Evolutionary conservation across 2,888 invertebrate genomes (phyloP).

Genomic region (Drosophila nigritarsus): DNA sequence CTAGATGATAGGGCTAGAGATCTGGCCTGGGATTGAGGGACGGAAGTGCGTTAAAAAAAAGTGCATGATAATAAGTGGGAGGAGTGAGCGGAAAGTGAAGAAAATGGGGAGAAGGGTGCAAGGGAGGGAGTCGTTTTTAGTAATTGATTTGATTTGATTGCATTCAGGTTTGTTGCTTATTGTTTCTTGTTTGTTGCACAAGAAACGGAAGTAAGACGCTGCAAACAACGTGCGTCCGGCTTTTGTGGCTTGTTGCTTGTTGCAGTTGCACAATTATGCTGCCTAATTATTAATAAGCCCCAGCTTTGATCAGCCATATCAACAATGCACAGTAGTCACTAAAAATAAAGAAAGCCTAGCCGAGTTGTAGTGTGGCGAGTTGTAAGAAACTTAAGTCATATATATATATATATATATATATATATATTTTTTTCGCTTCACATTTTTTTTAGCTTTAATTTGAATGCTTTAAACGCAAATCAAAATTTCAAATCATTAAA

Average conservation of each 20-base stretch:
- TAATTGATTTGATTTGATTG: conserved; percentile 22
- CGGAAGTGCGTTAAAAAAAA: conserved; percentile 58
- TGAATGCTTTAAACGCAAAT: too few species aligned
- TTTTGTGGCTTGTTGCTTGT: background rate
- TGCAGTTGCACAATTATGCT: conserved; percentile 10
- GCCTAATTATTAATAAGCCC: conserved; percentile 36
- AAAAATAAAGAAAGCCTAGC: background rate
- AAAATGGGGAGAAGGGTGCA: background rate
- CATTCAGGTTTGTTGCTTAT: conserved; percentile 11
- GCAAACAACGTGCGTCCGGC: conserved; percentile 52
- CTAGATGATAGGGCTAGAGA: background rate
- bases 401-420: background rate
- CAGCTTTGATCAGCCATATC: background rate
- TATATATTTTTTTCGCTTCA: too few species aligned
- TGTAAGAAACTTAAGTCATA: too few species aligned
- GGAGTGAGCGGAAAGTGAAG: too few species aligned
- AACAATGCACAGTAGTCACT: conserved; percentile 1
- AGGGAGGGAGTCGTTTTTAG: conserved; percentile 1
- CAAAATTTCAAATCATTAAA: too few species aligned
- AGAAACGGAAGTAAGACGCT: conserved; percentile 34
- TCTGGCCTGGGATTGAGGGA: conserved; percentile 45
- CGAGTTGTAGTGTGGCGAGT: too few species aligned
- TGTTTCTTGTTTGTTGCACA: background rate
- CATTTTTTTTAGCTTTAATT: too few species aligned
- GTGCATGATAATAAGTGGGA: conserved; percentile 5